Conservation (phyloP, 1,140 invertebrate species). For the Aphelenchoides avenae region DNA sequence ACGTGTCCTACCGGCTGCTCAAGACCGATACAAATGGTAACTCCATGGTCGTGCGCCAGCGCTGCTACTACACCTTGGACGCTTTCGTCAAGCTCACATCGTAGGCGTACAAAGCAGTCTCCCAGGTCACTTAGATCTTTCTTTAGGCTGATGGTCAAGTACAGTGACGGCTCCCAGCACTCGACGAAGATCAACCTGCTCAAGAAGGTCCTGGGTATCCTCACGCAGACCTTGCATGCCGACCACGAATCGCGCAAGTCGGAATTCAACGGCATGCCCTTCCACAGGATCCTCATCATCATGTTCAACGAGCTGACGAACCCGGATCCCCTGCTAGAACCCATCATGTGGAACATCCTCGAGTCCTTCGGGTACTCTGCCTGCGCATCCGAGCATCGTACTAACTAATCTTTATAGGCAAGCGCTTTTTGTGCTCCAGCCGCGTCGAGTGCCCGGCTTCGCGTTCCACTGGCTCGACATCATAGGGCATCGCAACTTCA, state of each 20-base stretch:
- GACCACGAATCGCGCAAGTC: constrained; percentile 80
- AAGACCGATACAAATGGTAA: constrained; percentile 66
- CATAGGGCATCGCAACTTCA: constrained; percentile 86
- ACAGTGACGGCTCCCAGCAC: constrained; percentile 74
- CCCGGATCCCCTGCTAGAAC: constrained; percentile 83
- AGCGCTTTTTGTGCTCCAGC: constrained; percentile 65
- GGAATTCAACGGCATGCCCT: constrained; percentile 93
- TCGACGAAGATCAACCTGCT: constrained; percentile 89
- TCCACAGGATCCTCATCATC: constrained; percentile 93
- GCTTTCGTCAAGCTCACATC: constrained; percentile 55
- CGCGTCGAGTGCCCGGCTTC: constrained; percentile 91
- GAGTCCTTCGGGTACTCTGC: constrained; percentile 63
- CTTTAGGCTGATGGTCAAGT: constrained; percentile 90
- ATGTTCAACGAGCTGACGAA: constrained; percentile 91
- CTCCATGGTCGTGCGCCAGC: constrained; percentile 69
- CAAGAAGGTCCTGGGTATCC: constrained; percentile 89
- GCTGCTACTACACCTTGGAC: constrained; percentile 87
- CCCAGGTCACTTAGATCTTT: background rate
- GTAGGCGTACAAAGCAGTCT: no score
- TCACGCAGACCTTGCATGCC: constrained; percentile 85
- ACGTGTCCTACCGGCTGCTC: constrained; percentile 79
- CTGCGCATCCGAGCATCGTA: background rate
- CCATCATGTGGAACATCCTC: constrained; percentile 77
- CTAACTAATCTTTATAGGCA: constrained; percentile 19
- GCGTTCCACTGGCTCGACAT: constrained; percentile 96